Percentiles rank a stretch among this genome's conserved stretches.
Conservation (phyloP, 2,888 invertebrate genomes). For the Amiota minor region DNA sequence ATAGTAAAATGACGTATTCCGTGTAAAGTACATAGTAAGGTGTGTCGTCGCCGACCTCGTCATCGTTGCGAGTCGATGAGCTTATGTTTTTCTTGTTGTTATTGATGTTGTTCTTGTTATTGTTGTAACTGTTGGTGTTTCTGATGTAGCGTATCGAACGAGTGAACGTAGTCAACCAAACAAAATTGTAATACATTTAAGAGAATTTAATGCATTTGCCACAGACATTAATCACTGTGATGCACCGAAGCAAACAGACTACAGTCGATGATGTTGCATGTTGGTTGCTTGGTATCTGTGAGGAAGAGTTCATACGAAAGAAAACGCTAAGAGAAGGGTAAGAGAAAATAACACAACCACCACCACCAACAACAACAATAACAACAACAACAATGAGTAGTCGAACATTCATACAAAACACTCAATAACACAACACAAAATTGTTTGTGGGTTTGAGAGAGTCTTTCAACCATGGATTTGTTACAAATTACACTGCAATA, state of each 20-base stretch:
- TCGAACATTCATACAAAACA: neutral
- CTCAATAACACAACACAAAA: conserved; percentile 3
- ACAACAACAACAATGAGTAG: conserved; percentile 12
- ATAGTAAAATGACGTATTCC: too few species aligned
- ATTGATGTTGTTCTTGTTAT: neutral
- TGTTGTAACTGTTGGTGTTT: neutral
- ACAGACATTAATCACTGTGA: conserved; percentile 73
- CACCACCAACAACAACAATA: conserved; percentile 27
- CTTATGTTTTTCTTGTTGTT: too few species aligned
- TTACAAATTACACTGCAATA: too few species aligned
- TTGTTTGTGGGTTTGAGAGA: too few species aligned
- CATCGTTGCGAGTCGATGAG: too few species aligned
- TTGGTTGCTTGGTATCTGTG: neutral
- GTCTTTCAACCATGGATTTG: too few species aligned
- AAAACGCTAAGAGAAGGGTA: neutral
- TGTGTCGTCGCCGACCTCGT: conserved; percentile 19
- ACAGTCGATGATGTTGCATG: conserved; percentile 1
- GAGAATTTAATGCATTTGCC: conserved; percentile 74
- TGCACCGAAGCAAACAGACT: conserved; percentile 59
- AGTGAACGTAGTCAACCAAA: conserved; percentile 46
- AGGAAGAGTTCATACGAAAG: neutral
- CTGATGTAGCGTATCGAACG: neutral
- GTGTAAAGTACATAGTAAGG: too few species aligned
- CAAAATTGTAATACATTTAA: conserved; percentile 73
- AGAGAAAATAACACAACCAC: conserved; percentile 17